phyloP scores from a whole-genome alignment of 2,888 invertebrate species.

The Macrosoma leucophasiata region DNA sequence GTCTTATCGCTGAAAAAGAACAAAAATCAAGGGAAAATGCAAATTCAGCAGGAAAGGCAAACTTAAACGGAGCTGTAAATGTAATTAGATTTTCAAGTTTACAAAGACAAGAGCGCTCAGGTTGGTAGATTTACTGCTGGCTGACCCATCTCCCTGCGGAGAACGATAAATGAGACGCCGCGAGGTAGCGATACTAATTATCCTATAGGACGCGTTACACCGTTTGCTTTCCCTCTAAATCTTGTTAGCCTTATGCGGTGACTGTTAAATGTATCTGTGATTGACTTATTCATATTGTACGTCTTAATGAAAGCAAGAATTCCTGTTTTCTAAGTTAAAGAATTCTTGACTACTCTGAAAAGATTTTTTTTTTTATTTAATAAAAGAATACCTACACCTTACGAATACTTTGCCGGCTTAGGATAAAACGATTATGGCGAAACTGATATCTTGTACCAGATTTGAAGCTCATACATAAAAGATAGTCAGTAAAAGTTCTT shows the following conservation, averaged over 20 bases:
- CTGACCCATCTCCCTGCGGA: constrained; percentile 69
- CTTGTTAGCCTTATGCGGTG: constrained; percentile 47
- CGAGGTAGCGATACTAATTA: constrained; percentile 73
- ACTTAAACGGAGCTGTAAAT: constrained; percentile 69
- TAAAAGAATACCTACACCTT: too few species aligned
- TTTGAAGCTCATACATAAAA: too few species aligned
- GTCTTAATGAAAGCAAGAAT: too few species aligned
- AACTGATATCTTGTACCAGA: too few species aligned
- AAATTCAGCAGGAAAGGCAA: constrained; percentile 61
- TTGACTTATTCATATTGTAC: too few species aligned
- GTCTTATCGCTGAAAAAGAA: constrained; percentile 30
- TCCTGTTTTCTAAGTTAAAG: too few species aligned
- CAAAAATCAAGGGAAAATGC: constrained; percentile 63
- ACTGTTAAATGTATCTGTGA: too few species aligned
- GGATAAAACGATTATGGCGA: too few species aligned
- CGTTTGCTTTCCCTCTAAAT: constrained; percentile 54
- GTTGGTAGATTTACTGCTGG: constrained; percentile 72
- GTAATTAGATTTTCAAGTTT: constrained; percentile 75
- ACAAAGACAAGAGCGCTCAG: constrained; percentile 72
- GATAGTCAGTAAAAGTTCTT: too few species aligned
- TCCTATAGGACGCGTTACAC: constrained; percentile 54
- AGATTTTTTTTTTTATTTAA: too few species aligned
- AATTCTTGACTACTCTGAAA: too few species aligned
- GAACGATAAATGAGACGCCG: constrained; percentile 70
- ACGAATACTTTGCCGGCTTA: too few species aligned